Base-by-base conservation (phyloP, 1,140 invertebrate species). In the Cotesia vestalis region DNA sequence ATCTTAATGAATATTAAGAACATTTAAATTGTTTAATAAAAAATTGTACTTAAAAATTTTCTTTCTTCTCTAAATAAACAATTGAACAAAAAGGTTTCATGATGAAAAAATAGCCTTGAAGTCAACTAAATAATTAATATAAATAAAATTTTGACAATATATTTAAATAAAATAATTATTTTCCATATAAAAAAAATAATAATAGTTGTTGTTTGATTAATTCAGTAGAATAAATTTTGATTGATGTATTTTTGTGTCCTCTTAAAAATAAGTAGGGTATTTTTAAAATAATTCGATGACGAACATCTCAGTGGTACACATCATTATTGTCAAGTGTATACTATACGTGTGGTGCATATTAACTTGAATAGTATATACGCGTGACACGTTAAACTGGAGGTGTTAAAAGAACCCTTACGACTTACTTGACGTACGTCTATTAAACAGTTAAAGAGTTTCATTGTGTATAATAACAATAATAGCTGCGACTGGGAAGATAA, bases 381-480 rank as follows among this genome's bases (percentile, higher is more conserved):
- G 46, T 57, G 35, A 52, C 40, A 59, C 38, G 34, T 38, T 73
- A 64, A 64, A 69, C 63, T 46, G 53, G 71, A 73, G 69, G 74
- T 75, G 74, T 73, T 71, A 73, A 78, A 78, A 73, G 38, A 60
- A 63, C 75, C 73, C 64, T 73, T 68, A 64, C 66, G 72, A 35
- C 72, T 74, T 70, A 73, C 66, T 72, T 70, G 60, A 77, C 75
- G 68, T 64, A 74, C 72, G 77, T 78, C 78, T 73, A 79, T 79
- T 78, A 78, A 77, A 77, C 73, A 76, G 76, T 78, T 79, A 69
- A 78, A 76, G 63, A 70, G 75, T 76, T 73, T 75, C 40, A 79
- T 78, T 79, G 78, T 78, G 73, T 73, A 74, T 74, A 77, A 79
- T 79, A 78, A 79, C 77, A 71, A 75, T 74, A 77, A 79, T 79